Percentiles rank a stretch among this genome's conserved stretches.
Conservation (phyloP, 1,140 invertebrate genomes). For the Tetranychus urticae region DNA sequence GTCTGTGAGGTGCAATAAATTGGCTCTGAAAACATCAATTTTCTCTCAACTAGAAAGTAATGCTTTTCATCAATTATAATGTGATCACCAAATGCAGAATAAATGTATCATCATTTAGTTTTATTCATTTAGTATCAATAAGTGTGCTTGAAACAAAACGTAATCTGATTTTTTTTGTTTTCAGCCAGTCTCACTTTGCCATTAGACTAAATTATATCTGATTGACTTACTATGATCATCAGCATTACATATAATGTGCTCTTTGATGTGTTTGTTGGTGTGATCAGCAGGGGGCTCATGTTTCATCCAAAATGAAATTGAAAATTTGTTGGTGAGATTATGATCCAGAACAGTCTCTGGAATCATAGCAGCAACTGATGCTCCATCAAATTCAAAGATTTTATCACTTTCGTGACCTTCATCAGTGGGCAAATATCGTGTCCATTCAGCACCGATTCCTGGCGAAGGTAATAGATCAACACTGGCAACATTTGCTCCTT, state of each 20-base stretch:
- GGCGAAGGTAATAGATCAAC: conserved; percentile 69
- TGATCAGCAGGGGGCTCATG: conserved; percentile 42
- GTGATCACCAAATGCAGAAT: too few species aligned
- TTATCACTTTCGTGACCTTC: conserved; percentile 69
- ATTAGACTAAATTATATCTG: too few species aligned
- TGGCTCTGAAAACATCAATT: too few species aligned
- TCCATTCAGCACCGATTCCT: conserved; percentile 53
- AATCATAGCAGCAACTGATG: conserved; percentile 54
- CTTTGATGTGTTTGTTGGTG: conserved; percentile 60
- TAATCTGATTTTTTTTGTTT: too few species aligned
- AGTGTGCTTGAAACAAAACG: too few species aligned
- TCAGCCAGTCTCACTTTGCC: too few species aligned
- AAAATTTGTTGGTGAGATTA: conserved; percentile 48
- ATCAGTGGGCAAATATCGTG: conserved; percentile 57
- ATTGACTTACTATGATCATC: conserved; percentile 63
- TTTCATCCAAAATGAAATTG: conserved; percentile 74
- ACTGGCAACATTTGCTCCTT: conserved; percentile 37
- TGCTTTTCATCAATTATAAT: too few species aligned
- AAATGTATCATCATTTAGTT: too few species aligned
- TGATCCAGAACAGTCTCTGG: conserved; percentile 34
- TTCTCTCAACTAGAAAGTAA: too few species aligned
- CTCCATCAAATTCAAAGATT: conserved; percentile 80
- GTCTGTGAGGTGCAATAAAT: too few species aligned
- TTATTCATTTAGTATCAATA: too few species aligned
- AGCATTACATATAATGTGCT: conserved; percentile 80